These are phyloP conservation scores for Zoanthus sociatus DNA, from an alignment of 92 coral and sea anemone genomes.

Conservation along the genomic window DNA sequence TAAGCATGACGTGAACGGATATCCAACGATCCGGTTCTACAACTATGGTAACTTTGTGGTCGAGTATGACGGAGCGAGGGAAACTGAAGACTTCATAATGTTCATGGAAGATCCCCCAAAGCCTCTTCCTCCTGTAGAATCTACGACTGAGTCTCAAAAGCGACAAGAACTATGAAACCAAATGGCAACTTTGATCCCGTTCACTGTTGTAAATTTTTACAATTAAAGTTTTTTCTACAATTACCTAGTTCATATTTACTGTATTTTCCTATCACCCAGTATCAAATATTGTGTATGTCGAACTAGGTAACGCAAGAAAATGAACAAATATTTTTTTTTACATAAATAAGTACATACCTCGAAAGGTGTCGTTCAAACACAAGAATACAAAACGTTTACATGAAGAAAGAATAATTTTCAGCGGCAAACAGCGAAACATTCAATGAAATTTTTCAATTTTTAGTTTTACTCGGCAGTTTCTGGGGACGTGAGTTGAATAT, in stretches of 20 bases:
- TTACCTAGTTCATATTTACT: no score
- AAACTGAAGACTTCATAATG: conserved; percentile 74
- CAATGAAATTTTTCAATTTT: no score
- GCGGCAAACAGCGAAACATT: no score
- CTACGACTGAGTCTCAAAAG: conserved; percentile 24
- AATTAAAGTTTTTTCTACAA: neutral
- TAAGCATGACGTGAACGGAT: conserved; percentile 87
- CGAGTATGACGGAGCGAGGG: conserved; percentile 89
- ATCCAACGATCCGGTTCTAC: conserved; percentile 93
- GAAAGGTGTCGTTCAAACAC: no score
- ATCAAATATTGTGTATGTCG: no score
- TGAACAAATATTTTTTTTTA: no score
- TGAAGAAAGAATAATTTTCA: no score
- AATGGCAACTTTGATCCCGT: neutral
- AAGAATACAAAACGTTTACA: no score
- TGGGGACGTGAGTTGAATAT: no score
- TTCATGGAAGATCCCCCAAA: conserved; percentile 84
- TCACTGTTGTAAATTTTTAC: neutral
- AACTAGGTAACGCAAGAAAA: no score
- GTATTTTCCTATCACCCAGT: neutral
- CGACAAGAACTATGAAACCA: conserved; percentile 61
- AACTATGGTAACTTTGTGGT: conserved; percentile 74
- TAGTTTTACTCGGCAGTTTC: no score
- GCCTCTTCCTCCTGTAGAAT: conserved; percentile 69
- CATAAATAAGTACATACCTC: no score